Evolutionary conservation across 2,888 invertebrate species (phyloP).

Genomic region (Pachycephus smyrnensis): DNA sequence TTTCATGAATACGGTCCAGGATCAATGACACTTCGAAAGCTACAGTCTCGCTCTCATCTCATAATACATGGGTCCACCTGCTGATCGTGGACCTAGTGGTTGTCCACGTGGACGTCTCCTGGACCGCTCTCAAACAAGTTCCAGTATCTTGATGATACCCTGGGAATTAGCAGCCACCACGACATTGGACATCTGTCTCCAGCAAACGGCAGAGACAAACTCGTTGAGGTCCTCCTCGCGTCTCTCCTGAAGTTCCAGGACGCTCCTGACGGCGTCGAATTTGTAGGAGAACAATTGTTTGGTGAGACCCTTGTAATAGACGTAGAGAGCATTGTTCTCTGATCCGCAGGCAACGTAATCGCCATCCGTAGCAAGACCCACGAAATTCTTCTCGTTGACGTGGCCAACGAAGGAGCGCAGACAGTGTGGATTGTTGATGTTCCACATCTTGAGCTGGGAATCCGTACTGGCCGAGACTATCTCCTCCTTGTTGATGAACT

Average conservation of each 20-base stretch:
- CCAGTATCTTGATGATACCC: conserved; percentile 90
- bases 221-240: conserved; percentile 89
- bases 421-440: conserved; percentile 82
- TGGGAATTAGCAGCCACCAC: conserved; percentile 94
- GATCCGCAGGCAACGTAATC: conserved; percentile 95
- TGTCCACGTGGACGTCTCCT: not conserved
- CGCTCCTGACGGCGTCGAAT: conserved; percentile 85
- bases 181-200: conserved; percentile 87
- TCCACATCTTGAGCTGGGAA: conserved; percentile 92
- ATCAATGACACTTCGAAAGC: not conserved
- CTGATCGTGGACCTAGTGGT: not conserved
- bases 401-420: conserved; percentile 90
- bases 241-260: conserved; percentile 78
- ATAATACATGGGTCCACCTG: not conserved
- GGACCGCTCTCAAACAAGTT: conserved; percentile 72
- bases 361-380: conserved; percentile 91
- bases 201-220: conserved; percentile 96
- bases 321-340: conserved; percentile 92
- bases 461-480: conserved; percentile 94
- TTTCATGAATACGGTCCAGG: not conserved
- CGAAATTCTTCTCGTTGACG: conserved; percentile 95
- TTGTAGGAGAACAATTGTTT: conserved; percentile 88
- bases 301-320: conserved; percentile 91
- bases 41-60: not conserved
- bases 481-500: conserved; percentile 86